Evolutionary conservation across 1,140 invertebrate species (phyloP).

Genomic region (Zaprionus capensis): DNA sequence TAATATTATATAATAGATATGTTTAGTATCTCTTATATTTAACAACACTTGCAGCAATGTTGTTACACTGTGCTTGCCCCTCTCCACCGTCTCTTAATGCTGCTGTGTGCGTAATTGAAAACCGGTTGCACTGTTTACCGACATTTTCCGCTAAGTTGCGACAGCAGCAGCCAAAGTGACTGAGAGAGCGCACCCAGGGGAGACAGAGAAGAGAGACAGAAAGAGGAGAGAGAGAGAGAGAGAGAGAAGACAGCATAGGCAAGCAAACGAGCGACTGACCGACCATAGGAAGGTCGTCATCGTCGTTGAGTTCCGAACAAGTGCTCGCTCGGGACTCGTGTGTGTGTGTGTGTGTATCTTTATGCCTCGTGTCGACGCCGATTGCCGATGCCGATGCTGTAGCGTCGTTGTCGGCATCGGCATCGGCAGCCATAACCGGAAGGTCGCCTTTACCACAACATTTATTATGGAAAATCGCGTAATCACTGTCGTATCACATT

Average conservation of each 20-base stretch:
- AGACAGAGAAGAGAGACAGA: neutral
- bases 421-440: conserved; percentile 73
- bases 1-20: too few relatives aligned
- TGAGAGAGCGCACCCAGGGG: neutral
- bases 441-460: conserved; percentile 82
- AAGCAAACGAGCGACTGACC: conserved; percentile 33
- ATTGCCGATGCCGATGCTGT: conserved; percentile 8
- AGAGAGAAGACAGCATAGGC: conserved; percentile 26
- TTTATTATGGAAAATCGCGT: conserved; percentile 83
- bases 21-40: neutral
- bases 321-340: conserved; percentile 35
- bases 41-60: neutral
- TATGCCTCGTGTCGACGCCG: conserved; percentile 24
- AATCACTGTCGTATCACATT: conserved; percentile 81
- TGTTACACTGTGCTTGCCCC: conserved; percentile 20
- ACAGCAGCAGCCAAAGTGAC: conserved; percentile 22
- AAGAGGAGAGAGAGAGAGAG: conserved; percentile 17
- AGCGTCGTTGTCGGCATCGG: conserved; percentile 21
- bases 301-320: conserved; percentile 67
- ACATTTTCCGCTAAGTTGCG: conserved; percentile 74
- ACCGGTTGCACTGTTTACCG: conserved; percentile 81
- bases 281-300: conserved; percentile 70
- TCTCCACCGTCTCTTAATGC: conserved; percentile 34
- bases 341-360: conserved; percentile 9
- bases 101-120: conserved; percentile 60